Evolutionary conservation across 2,888 invertebrate species (phyloP).

Genomic region (Alentia gelatinosa): DNA sequence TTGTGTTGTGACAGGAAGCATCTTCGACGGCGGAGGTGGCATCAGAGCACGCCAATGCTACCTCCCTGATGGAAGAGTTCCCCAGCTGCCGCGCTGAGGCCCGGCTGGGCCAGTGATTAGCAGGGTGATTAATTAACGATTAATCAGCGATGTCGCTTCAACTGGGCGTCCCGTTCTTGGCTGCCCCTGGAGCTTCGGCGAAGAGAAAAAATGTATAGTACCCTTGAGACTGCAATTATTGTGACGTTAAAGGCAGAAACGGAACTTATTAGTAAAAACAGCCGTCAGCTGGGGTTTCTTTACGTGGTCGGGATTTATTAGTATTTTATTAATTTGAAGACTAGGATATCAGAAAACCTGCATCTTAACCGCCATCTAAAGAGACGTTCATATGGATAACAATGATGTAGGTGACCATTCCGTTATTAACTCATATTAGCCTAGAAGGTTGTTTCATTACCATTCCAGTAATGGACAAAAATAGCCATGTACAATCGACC

Average conservation of each 20-base stretch:
- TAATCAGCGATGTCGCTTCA: not conserved
- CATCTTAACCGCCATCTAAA: too few relatives aligned
- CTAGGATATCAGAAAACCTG: not conserved
- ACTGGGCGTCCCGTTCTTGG: not conserved
- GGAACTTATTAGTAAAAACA: not conserved
- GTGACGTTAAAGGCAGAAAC: not conserved
- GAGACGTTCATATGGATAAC: too few relatives aligned
- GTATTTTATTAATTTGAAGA: not conserved
- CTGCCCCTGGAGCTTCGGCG: not conserved
- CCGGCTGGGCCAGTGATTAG: not conserved
- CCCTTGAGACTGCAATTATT: not conserved
- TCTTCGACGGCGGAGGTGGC: not conserved
- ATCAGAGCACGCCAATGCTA: not conserved
- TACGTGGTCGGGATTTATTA: not conserved
- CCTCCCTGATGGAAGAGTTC: not conserved
- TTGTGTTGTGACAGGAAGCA: not conserved
- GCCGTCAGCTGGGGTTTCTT: not conserved
- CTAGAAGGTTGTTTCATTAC: too few relatives aligned
- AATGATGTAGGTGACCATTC: too few relatives aligned
- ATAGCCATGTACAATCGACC: too few relatives aligned
- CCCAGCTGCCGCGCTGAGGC: not conserved
- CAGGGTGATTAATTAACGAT: not conserved
- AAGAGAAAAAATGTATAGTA: not conserved
- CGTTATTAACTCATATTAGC: too few relatives aligned
- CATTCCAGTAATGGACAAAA: too few relatives aligned